Evolutionary conservation across 2,797 vertebrate species (phyloP).

Genomic region (Thalassophryne amazonica): DNA sequence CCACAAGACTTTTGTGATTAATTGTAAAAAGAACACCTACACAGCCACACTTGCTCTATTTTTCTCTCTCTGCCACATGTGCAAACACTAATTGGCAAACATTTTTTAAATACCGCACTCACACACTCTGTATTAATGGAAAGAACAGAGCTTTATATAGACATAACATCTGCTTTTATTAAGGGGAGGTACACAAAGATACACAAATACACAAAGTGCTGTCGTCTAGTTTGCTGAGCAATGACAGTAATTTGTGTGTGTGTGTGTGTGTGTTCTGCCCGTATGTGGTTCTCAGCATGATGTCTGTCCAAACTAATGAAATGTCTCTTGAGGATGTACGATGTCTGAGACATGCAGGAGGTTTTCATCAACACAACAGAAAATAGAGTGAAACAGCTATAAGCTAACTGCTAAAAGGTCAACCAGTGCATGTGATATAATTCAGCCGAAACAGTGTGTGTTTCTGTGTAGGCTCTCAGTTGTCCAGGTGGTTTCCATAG

Average conservation of each 20-base stretch:
- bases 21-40: constrained; percentile 42
- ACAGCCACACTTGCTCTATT: constrained; percentile 3
- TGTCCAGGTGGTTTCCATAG: too few relatives aligned
- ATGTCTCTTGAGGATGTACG: constrained; percentile 38
- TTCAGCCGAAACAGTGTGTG: too few relatives aligned
- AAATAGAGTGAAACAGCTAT: neutral
- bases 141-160: constrained; percentile 40
- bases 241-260: constrained; percentile 40
- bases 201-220: constrained; percentile 8
- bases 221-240: constrained; percentile 4
- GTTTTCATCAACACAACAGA: constrained; percentile 30
- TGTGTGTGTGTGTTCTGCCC: constrained; percentile 21
- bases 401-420: too few relatives aligned
- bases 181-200: constrained; percentile 13
- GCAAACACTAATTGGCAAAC: neutral
- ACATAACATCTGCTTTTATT: constrained; percentile 51
- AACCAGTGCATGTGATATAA: too few relatives aligned
- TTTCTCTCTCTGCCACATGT: neutral
- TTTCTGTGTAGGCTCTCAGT: too few relatives aligned
- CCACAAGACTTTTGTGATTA: constrained; percentile 44
- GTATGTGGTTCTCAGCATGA: constrained; percentile 60
- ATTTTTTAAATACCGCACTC: constrained; percentile 19
- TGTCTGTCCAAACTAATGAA: constrained; percentile 51
- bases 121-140: constrained; percentile 28
- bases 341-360: constrained; percentile 17